Evolutionary conservation across 2,113 vertebrate genomes (phyloP).

Genomic region (Zosterops borbonicus): DNA sequence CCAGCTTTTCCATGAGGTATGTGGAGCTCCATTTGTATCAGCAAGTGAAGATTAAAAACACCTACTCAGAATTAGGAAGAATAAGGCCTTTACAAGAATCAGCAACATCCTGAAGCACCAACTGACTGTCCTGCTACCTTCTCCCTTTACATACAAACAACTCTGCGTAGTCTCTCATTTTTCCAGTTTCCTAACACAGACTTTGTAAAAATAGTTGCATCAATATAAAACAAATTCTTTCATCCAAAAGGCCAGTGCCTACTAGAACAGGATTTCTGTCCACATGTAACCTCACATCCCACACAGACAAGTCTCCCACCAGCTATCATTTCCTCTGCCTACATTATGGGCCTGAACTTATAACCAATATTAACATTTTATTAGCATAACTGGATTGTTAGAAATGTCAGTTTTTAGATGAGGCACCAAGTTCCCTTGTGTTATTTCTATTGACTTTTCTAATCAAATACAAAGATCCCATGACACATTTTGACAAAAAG

Average conservation of each 20-base stretch:
- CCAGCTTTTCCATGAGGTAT: background rate
- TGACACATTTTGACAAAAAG: conserved; percentile 50
- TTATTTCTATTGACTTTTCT: conserved; percentile 43
- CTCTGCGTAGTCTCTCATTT: background rate
- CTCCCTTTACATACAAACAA: background rate
- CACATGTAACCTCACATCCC: background rate
- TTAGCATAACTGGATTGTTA: background rate
- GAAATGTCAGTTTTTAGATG: background rate
- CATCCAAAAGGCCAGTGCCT: background rate
- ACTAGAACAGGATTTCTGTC: background rate
- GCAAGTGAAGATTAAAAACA: background rate
- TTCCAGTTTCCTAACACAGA: background rate
- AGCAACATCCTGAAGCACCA: background rate
- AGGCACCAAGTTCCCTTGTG: conserved; percentile 27
- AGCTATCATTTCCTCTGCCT: background rate
- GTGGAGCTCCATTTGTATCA: background rate
- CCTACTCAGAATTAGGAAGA: background rate
- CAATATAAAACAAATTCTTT: background rate
- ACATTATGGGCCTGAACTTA: background rate
- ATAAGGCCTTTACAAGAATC: background rate
- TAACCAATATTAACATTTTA: background rate
- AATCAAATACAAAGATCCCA: conserved; percentile 59
- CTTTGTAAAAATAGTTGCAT: background rate
- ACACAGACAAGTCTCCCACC: background rate
- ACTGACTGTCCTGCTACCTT: background rate